phyloP scores from a whole-genome alignment of 2,113 vertebrate species.

The Xenopus laevis region DNA sequence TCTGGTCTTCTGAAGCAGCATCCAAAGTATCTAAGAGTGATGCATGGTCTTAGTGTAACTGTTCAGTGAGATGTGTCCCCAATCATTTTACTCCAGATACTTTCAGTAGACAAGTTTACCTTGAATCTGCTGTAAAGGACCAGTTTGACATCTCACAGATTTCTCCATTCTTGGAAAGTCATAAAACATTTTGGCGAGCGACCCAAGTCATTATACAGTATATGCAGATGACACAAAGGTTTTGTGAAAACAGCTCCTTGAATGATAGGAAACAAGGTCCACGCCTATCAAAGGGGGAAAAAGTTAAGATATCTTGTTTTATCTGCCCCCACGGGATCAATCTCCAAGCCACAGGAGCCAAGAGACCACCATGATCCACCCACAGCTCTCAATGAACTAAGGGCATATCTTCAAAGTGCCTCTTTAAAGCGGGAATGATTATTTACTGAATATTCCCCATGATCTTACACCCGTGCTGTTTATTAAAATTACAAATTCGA shows the following conservation, averaged over 20 bases:
- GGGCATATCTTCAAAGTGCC: background rate
- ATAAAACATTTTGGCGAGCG: no score
- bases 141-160: no score
- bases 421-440: conserved; percentile 13
- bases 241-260: background rate
- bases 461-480: conserved; percentile 5
- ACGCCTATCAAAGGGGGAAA: background rate
- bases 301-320: background rate
- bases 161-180: no score
- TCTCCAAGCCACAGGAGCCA: background rate
- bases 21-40: no score
- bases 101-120: no score
- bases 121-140: no score
- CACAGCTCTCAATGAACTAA: background rate
- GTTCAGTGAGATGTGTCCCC: no score
- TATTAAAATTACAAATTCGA: background rate
- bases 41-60: no score
- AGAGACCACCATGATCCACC: background rate
- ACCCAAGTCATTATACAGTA: no score
- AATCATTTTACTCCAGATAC: no score
- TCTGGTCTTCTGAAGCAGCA: no score
- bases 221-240: background rate
- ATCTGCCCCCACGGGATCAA: background rate
- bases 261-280: conserved; percentile 2
- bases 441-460: conserved; percentile 14